A percentile compares a stretch with the other conserved stretches of the same genome.
Evolutionary conservation across 2,113 vertebrate genomes (phyloP).

Genomic region (Colistium nudipinnis): DNA sequence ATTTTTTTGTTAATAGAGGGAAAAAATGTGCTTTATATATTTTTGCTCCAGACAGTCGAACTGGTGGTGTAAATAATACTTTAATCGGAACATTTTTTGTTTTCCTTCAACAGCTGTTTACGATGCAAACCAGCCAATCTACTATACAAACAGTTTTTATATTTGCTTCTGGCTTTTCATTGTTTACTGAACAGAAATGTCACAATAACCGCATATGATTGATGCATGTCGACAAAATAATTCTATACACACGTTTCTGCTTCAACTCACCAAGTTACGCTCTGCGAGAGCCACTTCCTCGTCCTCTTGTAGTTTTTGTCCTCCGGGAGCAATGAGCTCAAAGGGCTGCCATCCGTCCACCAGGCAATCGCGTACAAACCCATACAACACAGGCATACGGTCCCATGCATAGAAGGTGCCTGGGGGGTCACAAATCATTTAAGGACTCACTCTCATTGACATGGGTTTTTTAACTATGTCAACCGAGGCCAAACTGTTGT

Average conservation of each 20-base stretch:
- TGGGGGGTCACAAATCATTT: constrained; percentile 46
- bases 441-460: not conserved
- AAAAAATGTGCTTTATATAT: no score
- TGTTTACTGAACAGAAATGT: no score
- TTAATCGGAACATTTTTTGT: no score
- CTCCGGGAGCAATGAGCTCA: constrained; percentile 88
- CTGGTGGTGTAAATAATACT: no score
- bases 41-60: no score
- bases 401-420: constrained; percentile 94
- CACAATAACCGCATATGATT: not conserved
- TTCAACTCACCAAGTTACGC: constrained; percentile 88
- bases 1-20: no score
- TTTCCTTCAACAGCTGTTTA: no score
- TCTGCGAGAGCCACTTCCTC: constrained; percentile 87
- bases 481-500: not conserved
- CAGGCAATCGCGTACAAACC: constrained; percentile 88
- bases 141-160: no score
- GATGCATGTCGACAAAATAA: not conserved
- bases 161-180: no score
- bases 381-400: constrained; percentile 81
- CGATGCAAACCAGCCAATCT: no score
- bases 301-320: constrained; percentile 86
- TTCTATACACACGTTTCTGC: not conserved
- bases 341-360: constrained; percentile 93
- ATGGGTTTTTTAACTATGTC: not conserved